A percentile compares a stretch with the other conserved stretches of the same genome.
Evolutionary conservation across 1,140 invertebrate genomes (phyloP).

Genomic region (Augochlora pura): DNA sequence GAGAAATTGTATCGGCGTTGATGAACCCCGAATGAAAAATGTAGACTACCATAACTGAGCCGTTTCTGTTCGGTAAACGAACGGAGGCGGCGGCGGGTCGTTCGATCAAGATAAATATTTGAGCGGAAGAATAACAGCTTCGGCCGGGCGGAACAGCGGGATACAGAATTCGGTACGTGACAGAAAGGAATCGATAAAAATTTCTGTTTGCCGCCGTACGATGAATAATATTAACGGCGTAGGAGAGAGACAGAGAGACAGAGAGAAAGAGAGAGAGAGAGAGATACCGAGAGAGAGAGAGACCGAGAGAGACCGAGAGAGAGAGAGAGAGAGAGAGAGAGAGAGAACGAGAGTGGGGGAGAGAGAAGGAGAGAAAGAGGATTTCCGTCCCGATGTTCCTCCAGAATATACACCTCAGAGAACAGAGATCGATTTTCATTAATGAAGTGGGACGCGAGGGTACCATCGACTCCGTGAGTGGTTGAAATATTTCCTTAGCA

Average conservation of each 20-base stretch:
- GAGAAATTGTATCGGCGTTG: too few species aligned
- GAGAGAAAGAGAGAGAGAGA: background rate
- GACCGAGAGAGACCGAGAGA: too few species aligned
- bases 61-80: too few species aligned
- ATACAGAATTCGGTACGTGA: background rate
- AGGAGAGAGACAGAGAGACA: too few species aligned
- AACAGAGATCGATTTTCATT: constrained; percentile 46
- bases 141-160: too few species aligned
- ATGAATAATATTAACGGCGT: constrained; percentile 2
- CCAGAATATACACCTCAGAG: constrained; percentile 16
- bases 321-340: too few species aligned
- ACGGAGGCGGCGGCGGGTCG: too few species aligned
- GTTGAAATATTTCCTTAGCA: constrained; percentile 29
- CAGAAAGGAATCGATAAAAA: background rate
- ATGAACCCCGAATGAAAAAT: too few species aligned
- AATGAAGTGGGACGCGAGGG: constrained; percentile 35
- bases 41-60: too few species aligned
- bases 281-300: too few species aligned
- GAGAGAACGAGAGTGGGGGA: too few species aligned
- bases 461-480: constrained; percentile 23
- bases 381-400: constrained; percentile 29
- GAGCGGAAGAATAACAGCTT: background rate
- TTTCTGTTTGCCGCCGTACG: background rate
- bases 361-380: background rate
- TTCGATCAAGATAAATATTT: constrained; percentile 6